A percentile compares a stretch with the other conserved stretches of the same genome.
Conservation (phyloP, 2,888 invertebrate species). For the Callosobruchus maculatus region DNA sequence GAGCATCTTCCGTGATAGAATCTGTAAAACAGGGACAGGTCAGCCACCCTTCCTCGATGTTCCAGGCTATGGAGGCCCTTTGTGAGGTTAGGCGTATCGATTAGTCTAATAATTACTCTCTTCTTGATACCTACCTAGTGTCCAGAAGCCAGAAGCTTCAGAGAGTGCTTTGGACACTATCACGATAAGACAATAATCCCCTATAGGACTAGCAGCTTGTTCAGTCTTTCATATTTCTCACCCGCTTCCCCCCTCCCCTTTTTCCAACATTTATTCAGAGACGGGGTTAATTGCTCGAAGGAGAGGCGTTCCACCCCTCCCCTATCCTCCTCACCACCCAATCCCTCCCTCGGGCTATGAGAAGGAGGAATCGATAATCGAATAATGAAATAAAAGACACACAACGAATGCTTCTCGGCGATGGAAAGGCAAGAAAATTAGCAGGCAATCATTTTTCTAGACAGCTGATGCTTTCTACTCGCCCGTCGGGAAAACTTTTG, state of each 20-base stretch:
- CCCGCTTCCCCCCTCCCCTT: neutral
- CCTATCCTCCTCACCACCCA: too few species aligned
- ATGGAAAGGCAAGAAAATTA: constrained; percentile 37
- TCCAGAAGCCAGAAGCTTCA: too few species aligned
- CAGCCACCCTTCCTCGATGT: too few species aligned
- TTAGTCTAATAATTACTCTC: too few species aligned
- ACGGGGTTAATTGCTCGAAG: neutral
- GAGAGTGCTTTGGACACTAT: too few species aligned
- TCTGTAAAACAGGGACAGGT: too few species aligned
- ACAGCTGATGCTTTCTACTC: constrained; percentile 27
- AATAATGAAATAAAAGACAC: constrained; percentile 43
- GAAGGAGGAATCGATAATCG: constrained; percentile 38
- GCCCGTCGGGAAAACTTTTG: constrained; percentile 1
- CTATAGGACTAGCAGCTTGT: too few species aligned
- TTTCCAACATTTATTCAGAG: neutral
- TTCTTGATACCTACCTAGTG: too few species aligned
- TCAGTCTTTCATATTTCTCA: neutral
- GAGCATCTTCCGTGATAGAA: too few species aligned
- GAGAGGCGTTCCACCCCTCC: neutral
- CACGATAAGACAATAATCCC: too few species aligned
- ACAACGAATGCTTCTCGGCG: constrained; percentile 7
- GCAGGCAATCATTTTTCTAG: constrained; percentile 44
- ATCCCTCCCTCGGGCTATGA: neutral
- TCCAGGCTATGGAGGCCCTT: too few species aligned
- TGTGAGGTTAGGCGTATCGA: too few species aligned